A percentile compares a stretch with the other conserved stretches of the same genome.
These are phyloP conservation scores for Jaculus jaculus DNA, from an alignment of 2,113 vertebrate species.

Conservation along the genomic window DNA sequence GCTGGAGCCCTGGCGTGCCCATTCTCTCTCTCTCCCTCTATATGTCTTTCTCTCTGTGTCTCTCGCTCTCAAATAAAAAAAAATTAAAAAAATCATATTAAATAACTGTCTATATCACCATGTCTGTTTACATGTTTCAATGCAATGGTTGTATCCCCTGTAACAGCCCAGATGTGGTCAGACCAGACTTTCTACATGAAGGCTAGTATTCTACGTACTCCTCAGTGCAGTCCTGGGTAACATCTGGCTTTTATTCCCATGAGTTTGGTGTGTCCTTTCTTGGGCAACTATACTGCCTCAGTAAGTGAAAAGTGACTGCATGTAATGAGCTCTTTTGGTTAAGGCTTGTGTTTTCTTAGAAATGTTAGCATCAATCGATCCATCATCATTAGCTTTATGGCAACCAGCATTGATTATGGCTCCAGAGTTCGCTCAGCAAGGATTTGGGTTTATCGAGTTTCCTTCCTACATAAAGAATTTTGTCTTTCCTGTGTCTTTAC, in stretches of 20 bases:
- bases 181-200: neutral
- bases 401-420: neutral
- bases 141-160: neutral
- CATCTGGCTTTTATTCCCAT: constrained; percentile 31
- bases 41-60: too few relatives aligned
- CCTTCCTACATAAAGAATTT: neutral
- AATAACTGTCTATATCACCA: neutral
- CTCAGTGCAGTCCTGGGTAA: neutral
- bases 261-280: neutral
- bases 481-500: neutral
- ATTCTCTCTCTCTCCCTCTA: too few relatives aligned
- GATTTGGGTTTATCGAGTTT: neutral
- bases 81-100: neutral
- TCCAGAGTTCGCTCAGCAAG: neutral
- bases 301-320: neutral
- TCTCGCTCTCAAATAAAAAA: too few relatives aligned
- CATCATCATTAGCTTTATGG: constrained; percentile 50
- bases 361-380: constrained; percentile 32
- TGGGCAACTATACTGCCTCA: neutral
- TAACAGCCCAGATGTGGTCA: neutral
- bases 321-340: neutral
- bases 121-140: too few relatives aligned
- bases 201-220: neutral
- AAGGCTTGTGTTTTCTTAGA: constrained; percentile 35
- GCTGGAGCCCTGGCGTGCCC: too few relatives aligned